phyloP scores from a whole-genome alignment of 2,113 vertebrate species.

The Ancistrus triradiatus region DNA sequence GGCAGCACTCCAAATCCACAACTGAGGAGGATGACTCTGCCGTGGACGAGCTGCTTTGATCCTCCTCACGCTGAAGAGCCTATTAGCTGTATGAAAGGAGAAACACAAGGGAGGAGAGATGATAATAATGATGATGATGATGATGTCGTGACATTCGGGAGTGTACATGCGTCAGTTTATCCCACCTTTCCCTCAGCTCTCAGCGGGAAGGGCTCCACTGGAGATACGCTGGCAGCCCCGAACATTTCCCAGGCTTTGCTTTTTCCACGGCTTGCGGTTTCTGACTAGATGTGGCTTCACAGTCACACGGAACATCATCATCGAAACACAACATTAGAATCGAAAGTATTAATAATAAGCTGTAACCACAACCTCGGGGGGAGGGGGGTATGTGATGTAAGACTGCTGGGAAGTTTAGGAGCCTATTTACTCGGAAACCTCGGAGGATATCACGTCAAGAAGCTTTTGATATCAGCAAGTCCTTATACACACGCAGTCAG shows the following conservation, averaged over 20 bases:
- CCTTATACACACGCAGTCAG: too few relatives aligned
- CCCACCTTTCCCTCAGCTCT: slow-evolving; percentile 25
- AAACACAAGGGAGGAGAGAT: slow-evolving; percentile 2
- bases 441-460: slow-evolving; percentile 41
- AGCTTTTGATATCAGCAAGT: slow-evolving; percentile 35
- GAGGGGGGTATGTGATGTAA: slow-evolving; percentile 31
- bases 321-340: slow-evolving; percentile 48
- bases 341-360: slow-evolving; percentile 20
- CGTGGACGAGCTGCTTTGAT: slow-evolving; percentile 34
- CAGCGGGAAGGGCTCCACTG: slow-evolving; percentile 35
- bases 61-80: slow-evolving; percentile 8
- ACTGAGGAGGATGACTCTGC: slow-evolving; percentile 31
- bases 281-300: slow-evolving; percentile 56
- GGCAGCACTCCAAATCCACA: slow-evolving; percentile 36
- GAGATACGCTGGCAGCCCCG: slow-evolving; percentile 36
- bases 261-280: slow-evolving; percentile 51
- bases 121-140: neutral
- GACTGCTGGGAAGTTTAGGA: slow-evolving; percentile 43
- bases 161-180: neutral
- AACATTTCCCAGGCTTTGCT: slow-evolving; percentile 59
- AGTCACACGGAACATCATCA: too few relatives aligned
- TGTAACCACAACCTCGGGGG: slow-evolving; percentile 39
- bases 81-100: slow-evolving; percentile 13
- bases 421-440: slow-evolving; percentile 34
- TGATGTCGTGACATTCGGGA: slow-evolving; percentile 11